Conservation (phyloP, 92 coral and sea anemone species). For the Micromussa lordhowensis region DNA sequence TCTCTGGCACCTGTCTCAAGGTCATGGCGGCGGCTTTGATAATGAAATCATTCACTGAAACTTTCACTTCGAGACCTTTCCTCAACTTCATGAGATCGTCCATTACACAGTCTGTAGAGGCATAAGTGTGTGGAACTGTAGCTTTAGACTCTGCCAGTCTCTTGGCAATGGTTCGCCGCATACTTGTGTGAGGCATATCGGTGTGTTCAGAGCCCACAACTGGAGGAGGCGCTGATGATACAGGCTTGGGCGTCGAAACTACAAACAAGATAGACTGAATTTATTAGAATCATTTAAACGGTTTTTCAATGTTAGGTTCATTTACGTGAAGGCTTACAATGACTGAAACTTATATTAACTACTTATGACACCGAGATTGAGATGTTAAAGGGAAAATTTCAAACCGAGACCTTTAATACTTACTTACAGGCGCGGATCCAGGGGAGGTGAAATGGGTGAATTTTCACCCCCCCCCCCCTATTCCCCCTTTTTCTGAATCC, state of each 20-base stretch:
- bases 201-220: slow-evolving; percentile 34
- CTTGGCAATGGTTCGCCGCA: slow-evolving; percentile 88
- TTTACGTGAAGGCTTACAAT: no score
- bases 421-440: no score
- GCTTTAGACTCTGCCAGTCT: slow-evolving; percentile 87
- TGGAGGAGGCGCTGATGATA: slow-evolving; percentile 2
- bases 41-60: slow-evolving; percentile 89
- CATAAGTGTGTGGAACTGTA: no score
- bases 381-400: no score
- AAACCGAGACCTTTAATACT: no score
- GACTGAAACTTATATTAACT: no score
- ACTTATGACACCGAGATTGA: no score
- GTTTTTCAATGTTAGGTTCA: no score
- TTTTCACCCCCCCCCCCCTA: no score
- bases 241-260: slow-evolving; percentile 40
- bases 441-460: no score
- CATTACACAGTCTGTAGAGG: slow-evolving; percentile 79
- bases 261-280: slow-evolving; percentile 8
- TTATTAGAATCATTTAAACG: no score
- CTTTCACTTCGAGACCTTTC: slow-evolving; percentile 68
- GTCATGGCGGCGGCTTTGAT: slow-evolving; percentile 88
- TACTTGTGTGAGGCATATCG: slow-evolving; percentile 74
- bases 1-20: slow-evolving; percentile 77
- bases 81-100: slow-evolving; percentile 67
- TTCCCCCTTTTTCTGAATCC: no score